Base-by-base conservation (phyloP, 2,797 vertebrate species). In the Urosaurus nigricauda region DNA sequence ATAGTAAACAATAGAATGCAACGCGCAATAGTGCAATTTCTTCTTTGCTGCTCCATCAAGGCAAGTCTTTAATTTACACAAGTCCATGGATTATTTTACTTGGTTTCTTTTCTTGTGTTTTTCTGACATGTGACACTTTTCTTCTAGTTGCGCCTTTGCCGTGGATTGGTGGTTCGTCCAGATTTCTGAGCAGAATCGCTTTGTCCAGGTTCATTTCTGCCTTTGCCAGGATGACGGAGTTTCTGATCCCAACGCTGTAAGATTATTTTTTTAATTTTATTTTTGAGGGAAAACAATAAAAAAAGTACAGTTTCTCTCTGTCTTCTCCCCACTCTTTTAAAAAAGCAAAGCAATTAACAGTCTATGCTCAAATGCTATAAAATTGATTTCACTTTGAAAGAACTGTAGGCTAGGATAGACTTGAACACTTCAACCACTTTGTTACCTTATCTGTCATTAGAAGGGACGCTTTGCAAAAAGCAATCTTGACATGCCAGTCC, bases 11-110 rank as follows among this genome's bases (percentile, higher is more conserved):
- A 97, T 97, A 97, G 95, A 97, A 96, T 95, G 97, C 95, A 98
- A 98, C 96, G 97, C 98, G 97, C 97, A 97, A 98, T 98, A 98
- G 98, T 99, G 98, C 98, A 99, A 99, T 98, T 98, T 97, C 96
- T 96, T 95, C 97, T 97, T 97, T 94, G 95, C 95, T 95, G 96
- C 95, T 96, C 94, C 96, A 95, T 93, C 92, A 95, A 94, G 83
- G 95, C 95, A 95, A 95, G 94, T 96, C 94, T 96, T 89, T 87
- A 95, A 90, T 8, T 90, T 94, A 92, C 92, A 68, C 58, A 82
- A 96, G 96, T 96, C 95, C 96, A 73, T 86, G 58, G 84, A 77
- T 78, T 35, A 24, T 53, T 84, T 32, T 82, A 85, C 21, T 73
- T 29, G 21, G 19, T 47, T 47, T 47, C 26, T 77, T 21, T 35